Evolutionary conservation across 2,797 vertebrate species (phyloP).

Genomic region (Iguana delicatissima): DNA sequence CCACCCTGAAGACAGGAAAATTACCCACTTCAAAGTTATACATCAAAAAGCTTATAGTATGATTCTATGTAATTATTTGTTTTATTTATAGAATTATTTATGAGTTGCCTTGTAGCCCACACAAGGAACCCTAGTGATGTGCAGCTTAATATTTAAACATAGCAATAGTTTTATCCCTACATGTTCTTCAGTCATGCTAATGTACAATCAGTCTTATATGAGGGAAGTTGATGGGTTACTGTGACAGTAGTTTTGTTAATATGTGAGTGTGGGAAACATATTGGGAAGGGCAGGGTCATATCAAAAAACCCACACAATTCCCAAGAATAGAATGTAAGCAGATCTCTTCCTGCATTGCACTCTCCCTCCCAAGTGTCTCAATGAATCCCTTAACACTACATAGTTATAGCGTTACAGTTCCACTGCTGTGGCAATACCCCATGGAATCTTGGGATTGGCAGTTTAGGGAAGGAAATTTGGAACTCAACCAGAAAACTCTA

Average conservation of each 20-base stretch:
- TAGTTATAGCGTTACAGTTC: no score
- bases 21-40: background rate
- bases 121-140: background rate
- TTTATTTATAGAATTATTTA: background rate
- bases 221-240: background rate
- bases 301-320: background rate
- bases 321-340: background rate
- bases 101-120: background rate
- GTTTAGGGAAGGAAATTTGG: no score
- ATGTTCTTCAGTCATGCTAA: background rate
- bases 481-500: no score
- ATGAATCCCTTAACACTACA: background rate
- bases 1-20: background rate
- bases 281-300: background rate
- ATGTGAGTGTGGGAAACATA: background rate
- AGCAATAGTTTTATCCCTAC: background rate
- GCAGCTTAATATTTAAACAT: background rate
- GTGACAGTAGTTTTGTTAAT: background rate
- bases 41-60: background rate
- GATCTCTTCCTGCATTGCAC: background rate
- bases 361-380: no score
- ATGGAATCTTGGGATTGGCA: background rate
- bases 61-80: background rate
- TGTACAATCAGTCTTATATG: background rate
- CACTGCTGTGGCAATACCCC: no score